phyloP scores from a whole-genome alignment of 2,888 invertebrate genomes.

The Prosopocoilus inquinatus region DNA sequence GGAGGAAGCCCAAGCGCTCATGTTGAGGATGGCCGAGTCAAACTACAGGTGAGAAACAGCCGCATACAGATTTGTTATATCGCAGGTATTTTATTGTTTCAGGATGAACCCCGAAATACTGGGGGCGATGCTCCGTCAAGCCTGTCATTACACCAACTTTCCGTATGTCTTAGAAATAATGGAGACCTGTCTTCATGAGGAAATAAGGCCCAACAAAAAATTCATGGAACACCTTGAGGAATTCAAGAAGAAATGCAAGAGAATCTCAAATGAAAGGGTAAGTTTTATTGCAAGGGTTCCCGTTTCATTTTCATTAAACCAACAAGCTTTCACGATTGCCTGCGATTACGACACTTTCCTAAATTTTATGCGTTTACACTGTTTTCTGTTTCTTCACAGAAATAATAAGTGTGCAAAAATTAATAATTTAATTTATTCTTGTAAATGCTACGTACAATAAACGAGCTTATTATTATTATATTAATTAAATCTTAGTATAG shows the following conservation, averaged over 20 bases:
- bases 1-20: slow-evolving; percentile 62
- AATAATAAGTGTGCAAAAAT: too few relatives aligned
- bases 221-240: slow-evolving; percentile 63
- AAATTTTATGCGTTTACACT: too few relatives aligned
- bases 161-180: slow-evolving; percentile 68
- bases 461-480: too few relatives aligned
- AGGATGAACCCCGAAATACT: slow-evolving; percentile 74
- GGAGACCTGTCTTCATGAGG: slow-evolving; percentile 60
- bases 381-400: too few relatives aligned
- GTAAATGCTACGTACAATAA: too few relatives aligned
- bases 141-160: slow-evolving; percentile 60
- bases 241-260: slow-evolving; percentile 59
- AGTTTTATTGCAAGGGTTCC: too few relatives aligned
- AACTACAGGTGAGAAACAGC: slow-evolving; percentile 57
- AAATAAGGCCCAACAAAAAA: slow-evolving; percentile 60
- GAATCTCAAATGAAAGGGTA: slow-evolving; percentile 55
- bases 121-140: slow-evolving; percentile 70
- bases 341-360: too few relatives aligned
- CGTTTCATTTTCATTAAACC: too few relatives aligned
- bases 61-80: too few relatives aligned
- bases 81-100: slow-evolving; percentile 23
- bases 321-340: too few relatives aligned
- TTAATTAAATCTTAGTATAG: too few relatives aligned
- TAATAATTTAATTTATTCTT: too few relatives aligned
- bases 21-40: slow-evolving; percentile 68